Conservation (phyloP, 35 echinoderm and acorn worm species). For the Heliocidaris erythrogramma region DNA sequence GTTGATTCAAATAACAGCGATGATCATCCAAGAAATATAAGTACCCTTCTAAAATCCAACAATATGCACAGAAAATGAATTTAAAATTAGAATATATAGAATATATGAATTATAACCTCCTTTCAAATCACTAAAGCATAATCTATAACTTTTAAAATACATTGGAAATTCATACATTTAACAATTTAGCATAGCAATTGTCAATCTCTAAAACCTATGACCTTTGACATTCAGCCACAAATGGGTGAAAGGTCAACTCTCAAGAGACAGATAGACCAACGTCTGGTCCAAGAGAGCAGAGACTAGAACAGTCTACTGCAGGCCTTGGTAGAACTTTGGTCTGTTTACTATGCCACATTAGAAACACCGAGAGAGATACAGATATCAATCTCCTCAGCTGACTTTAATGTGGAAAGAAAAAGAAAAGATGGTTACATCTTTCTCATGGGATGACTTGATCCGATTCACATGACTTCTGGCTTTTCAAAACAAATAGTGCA, state of each 20-base stretch:
- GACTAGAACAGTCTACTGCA: conserved; percentile 41
- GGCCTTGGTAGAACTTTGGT: conserved; percentile 19
- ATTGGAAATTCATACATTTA: neutral
- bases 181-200: neutral
- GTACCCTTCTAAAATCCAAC: no score
- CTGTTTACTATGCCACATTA: conserved; percentile 18
- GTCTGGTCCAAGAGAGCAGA: neutral
- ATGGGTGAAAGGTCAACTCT: conserved; percentile 40
- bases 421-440: neutral
- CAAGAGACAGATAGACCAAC: conserved; percentile 23
- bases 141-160: no score
- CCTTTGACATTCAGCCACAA: conserved; percentile 32
- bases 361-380: conserved; percentile 40
- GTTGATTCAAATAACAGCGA: no score
- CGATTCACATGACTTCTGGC: no score
- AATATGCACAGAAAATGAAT: no score
- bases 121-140: no score
- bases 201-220: conserved; percentile 61
- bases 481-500: no score
- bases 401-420: conserved; percentile 6
- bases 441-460: neutral
- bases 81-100: no score
- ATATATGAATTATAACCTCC: no score
- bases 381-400: conserved; percentile 32
- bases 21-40: no score